These are phyloP conservation scores for Epiblema foenella DNA, from an alignment of 2,888 invertebrate species.

Conservation along the genomic window DNA sequence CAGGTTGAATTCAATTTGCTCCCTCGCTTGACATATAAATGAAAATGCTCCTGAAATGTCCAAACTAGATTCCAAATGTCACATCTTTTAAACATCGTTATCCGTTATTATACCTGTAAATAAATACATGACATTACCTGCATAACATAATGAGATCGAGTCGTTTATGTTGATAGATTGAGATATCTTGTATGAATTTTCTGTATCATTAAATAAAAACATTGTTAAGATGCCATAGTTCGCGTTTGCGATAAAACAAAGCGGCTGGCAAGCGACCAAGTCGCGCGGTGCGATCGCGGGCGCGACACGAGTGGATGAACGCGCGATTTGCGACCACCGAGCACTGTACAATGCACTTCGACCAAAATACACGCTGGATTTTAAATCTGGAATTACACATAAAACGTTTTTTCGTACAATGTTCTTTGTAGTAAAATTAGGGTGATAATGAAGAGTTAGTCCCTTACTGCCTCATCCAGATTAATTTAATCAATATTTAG, in stretches of 20 bases:
- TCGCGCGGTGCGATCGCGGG: constrained; percentile 55
- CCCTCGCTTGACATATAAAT: constrained; percentile 5
- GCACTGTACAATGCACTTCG: constrained; percentile 46
- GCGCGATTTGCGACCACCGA: constrained; percentile 69
- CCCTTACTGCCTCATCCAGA: neutral
- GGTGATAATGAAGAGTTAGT: neutral
- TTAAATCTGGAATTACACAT: constrained; percentile 16
- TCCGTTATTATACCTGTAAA: constrained; percentile 47
- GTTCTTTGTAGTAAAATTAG: neutral
- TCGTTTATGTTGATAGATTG: constrained; percentile 67
- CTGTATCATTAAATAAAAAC: constrained; percentile 80
- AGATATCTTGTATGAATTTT: constrained; percentile 73
- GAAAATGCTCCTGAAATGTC: constrained; percentile 26
- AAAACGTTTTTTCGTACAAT: neutral
- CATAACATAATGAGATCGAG: constrained; percentile 49
- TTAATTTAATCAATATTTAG: neutral
- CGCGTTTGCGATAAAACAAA: constrained; percentile 78
- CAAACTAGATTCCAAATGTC: constrained; percentile 21
- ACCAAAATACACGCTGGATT: constrained; percentile 33
- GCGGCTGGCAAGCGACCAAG: constrained; percentile 80
- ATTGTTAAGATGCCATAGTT: constrained; percentile 81
- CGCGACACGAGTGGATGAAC: constrained; percentile 76
- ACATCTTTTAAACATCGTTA: constrained; percentile 26
- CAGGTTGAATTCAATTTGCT: constrained; percentile 23
- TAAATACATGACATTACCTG: constrained; percentile 40